Base-by-base conservation (phyloP, 2,888 invertebrate genomes). In the Smittia sp. region DNA sequence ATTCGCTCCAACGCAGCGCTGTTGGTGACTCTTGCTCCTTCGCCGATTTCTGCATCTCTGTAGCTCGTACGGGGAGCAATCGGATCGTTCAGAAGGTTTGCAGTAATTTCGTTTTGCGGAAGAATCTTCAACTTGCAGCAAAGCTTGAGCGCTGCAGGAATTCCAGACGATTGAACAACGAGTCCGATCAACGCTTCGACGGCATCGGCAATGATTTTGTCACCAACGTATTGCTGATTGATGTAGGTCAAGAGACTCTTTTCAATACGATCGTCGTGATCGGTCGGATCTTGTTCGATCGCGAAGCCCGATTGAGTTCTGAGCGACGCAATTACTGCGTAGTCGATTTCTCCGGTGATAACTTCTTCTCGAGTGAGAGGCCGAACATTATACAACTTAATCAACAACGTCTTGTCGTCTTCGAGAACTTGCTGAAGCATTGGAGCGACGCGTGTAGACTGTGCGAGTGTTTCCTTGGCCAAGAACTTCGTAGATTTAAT, bases 151-250 rank as follows among this genome's bases (percentile, higher is more conserved):
- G 79, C 78, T 54, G 79, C 77, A 32, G 79, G 76, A 4, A 85
- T 78, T 1, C 86, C 86, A 76, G 83, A 82, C 39, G 81, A 81
- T 75, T 83, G 80, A 0, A 94, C 85, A 79, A 92, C 92, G 1
- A 86, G 88, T 0, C 93, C 93, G 69, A 94, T 86, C 11, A 96
- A 79, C 0, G 94, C 91, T 81, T 96, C 95, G 1, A 93, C 86
- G 58, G 86, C 85, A 81, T 96, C 95, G 0, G 94, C 89, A 1
- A 92, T 81, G 68, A 85, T 81, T 86, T 94, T 90, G 79, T 89
- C 87, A 0, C 83, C 77, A 13, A 89, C 80, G 13, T 80, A 80
- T 76, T 86, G 85, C 32, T 81, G 77, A 11, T 82, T 81, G 22
- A 86, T 79, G 79, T 80, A 85, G 70, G 79, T 81, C 77, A 81